These are phyloP conservation scores for Cacatua alba DNA, from an alignment of 2,113 vertebrate genomes.

Conservation along the genomic window DNA sequence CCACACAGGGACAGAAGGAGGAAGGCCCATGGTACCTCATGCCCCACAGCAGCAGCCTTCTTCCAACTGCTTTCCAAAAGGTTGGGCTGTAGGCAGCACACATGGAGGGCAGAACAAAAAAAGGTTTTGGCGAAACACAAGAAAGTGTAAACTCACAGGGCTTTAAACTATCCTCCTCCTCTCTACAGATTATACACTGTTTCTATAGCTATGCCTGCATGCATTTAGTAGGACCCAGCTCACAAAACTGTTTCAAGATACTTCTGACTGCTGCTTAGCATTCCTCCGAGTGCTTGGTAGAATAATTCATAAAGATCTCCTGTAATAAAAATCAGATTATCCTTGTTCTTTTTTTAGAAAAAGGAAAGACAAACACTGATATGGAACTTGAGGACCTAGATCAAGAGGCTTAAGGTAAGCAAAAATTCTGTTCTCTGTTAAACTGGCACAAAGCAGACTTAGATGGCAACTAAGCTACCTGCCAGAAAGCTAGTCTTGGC, in stretches of 20 bases:
- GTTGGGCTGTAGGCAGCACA: not conserved
- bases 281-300: not conserved
- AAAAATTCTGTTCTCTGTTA: not conserved
- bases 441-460: not conserved
- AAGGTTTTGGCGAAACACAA: not conserved
- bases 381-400: not conserved
- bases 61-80: not conserved
- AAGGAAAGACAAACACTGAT: not conserved
- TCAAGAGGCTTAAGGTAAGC: not conserved
- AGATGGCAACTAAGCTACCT: not conserved
- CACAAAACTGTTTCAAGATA: not conserved
- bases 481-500: not conserved
- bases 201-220: not conserved
- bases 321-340: not conserved
- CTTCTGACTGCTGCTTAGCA: not conserved
- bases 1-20: fast-evolving
- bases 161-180: not conserved
- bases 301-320: not conserved
- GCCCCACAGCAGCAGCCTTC: not conserved
- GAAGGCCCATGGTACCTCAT: not conserved
- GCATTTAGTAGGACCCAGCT: not conserved
- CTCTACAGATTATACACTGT: not conserved
- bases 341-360: not conserved
- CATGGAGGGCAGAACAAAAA: not conserved
- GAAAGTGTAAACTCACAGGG: not conserved